Evolutionary conservation across 2,888 invertebrate genomes (phyloP).

Genomic region (Miltochrista miniata): DNA sequence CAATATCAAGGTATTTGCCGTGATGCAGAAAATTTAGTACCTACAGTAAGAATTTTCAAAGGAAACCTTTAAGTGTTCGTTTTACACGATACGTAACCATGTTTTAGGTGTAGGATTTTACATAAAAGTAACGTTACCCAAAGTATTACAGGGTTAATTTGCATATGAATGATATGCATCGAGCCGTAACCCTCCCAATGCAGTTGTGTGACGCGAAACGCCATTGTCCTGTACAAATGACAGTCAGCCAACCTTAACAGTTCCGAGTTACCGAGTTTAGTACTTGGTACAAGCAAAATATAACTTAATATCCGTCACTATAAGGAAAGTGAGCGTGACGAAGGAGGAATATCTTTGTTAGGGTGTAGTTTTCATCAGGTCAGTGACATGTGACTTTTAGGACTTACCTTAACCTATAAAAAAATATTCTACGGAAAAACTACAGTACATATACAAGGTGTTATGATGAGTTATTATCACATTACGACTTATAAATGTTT

Average conservation of each 20-base stretch:
- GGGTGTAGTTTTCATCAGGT: constrained; percentile 32
- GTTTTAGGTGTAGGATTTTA: too few relatives aligned
- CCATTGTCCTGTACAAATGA: constrained; percentile 60
- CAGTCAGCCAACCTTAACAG: constrained; percentile 59
- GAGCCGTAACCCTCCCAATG: constrained; percentile 51
- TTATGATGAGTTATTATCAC: too few relatives aligned
- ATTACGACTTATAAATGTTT: too few relatives aligned
- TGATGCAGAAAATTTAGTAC: too few relatives aligned
- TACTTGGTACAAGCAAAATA: constrained; percentile 18
- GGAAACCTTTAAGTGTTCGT: not conserved
- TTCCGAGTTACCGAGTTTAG: constrained; percentile 4
- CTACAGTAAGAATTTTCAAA: too few relatives aligned
- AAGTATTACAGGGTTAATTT: constrained; percentile 31
- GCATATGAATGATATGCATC: constrained; percentile 52
- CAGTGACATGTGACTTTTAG: constrained; percentile 44
- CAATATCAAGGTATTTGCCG: too few relatives aligned
- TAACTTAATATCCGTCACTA: constrained; percentile 15
- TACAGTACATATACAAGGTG: too few relatives aligned
- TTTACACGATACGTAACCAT: not conserved
- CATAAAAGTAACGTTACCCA: not conserved
- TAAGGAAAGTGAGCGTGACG: constrained; percentile 17
- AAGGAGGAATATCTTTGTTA: constrained; percentile 14
- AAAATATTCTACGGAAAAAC: constrained; percentile 6
- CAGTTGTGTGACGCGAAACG: constrained; percentile 49
- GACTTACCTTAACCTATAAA: constrained; percentile 22